Evolutionary conservation across 53 echinoderm and acorn worm species (phyloP), one percentile per base, ranked within the genome.

Genomic region (Echinarachnius parma): DNA sequence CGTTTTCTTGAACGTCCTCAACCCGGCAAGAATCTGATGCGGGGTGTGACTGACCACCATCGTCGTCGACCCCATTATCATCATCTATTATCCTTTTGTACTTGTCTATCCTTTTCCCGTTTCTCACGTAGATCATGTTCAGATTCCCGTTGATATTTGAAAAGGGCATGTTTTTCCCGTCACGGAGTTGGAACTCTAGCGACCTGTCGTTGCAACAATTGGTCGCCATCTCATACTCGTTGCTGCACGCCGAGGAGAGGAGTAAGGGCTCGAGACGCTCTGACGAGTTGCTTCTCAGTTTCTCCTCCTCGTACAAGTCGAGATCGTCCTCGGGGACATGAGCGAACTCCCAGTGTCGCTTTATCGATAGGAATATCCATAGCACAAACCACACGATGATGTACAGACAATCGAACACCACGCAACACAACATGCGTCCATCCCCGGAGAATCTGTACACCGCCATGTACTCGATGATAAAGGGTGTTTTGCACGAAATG

Each of bases 311-410:
- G 37, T 64, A 44, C 4, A 45, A 23, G 22, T 27, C 64, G 11
- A 42, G 60, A 13, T 53, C 80, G 15, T 86, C 74, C 4, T 48
- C 28, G 15, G 76, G 60, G 23, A 24, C 36, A 60, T 76, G 61
- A 16, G 64, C 36, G 39, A 95, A 95, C 25, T 86, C 75, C 95
- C 95, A 95, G 20, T 90, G 53, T 9, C 80, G 66, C 49, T 95
- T 95, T 21, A 95, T 16, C 1, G 87, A 70, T 18, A 90, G 90
- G 26, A 82, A 78, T 0, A 90, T 60, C 95, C 95, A 95, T 33
- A 84, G 54, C 5, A 83, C 0, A 14, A 90, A 62, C 95, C 95
- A 95, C 31, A 67, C 53, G 8, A 83, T 33, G 31, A 90, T 82
- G 77, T 82, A 90, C 18, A 86, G 71, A 3, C 78, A 57, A 70